Conservation (phyloP, 1,140 invertebrate species). For the Calephelis virginiensis region DNA sequence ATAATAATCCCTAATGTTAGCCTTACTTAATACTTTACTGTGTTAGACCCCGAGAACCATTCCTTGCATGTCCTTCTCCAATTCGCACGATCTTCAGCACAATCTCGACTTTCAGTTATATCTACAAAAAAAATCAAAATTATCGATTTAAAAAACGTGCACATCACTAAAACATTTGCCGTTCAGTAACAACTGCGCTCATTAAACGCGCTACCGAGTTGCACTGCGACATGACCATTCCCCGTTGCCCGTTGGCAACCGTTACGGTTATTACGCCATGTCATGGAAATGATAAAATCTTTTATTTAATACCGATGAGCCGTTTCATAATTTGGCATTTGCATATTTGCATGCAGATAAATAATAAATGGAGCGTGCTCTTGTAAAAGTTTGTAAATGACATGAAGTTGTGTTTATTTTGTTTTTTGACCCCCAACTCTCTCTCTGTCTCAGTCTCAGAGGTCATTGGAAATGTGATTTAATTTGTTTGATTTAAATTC, state of each 20-base stretch:
- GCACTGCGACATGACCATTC: conserved; percentile 31
- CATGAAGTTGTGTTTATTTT: too few species aligned
- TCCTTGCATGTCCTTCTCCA: too few species aligned
- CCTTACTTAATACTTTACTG: too few species aligned
- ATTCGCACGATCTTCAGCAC: too few species aligned
- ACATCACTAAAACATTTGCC: conserved; percentile 29
- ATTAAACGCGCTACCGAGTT: conserved; percentile 34
- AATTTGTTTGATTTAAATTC: too few species aligned
- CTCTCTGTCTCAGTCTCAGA: too few species aligned
- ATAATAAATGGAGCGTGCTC: not conserved
- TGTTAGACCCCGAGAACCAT: too few species aligned
- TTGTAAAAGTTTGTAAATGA: not conserved
- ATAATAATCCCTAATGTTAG: too few species aligned
- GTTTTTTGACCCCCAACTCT: not conserved
- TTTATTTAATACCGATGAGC: conserved; percentile 28
- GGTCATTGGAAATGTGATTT: too few species aligned
- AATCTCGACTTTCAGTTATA: too few species aligned
- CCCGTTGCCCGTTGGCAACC: conserved; percentile 23
- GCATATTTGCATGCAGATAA: conserved; percentile 5
- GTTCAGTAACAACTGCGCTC: conserved; percentile 39
- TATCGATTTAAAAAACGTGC: too few species aligned
- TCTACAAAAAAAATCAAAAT: too few species aligned
- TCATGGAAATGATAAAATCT: conserved; percentile 28
- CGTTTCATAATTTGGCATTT: conserved; percentile 12
- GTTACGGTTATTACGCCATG: conserved; percentile 28